phyloP scores from a whole-genome alignment of 2,113 vertebrate species.

The Raphicerus campestris region DNA sequence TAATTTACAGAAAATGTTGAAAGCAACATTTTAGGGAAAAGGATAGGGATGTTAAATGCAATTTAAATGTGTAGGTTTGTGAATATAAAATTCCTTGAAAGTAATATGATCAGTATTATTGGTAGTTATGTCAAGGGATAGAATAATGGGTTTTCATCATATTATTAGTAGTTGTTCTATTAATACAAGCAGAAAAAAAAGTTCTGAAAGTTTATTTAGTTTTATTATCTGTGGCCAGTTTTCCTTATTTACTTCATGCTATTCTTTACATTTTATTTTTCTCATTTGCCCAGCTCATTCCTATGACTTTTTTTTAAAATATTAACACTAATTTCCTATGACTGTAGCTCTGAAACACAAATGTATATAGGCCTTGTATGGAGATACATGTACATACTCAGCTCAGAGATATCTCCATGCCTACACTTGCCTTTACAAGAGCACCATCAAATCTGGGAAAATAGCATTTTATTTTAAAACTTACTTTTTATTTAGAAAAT shows the following conservation, averaged over 20 bases:
- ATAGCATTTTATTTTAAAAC: neutral
- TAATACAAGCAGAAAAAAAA: neutral
- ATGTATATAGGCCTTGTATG: no score
- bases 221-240: neutral
- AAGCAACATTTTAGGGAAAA: neutral
- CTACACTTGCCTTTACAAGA: neutral
- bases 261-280: neutral
- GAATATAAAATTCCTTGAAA: neutral
- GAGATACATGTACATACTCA: neutral
- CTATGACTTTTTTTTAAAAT: neutral
- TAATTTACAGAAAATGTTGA: neutral
- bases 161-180: neutral
- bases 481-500: neutral
- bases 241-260: neutral
- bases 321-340: neutral
- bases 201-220: neutral
- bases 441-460: neutral
- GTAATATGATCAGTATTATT: neutral
- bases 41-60: neutral
- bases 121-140: neutral
- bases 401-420: neutral
- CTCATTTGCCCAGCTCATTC: neutral
- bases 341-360: neutral
- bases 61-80: neutral
- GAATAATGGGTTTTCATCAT: neutral